Conservation (phyloP, 2,888 invertebrate genomes). For the Pandemis cinnamomeana region DNA sequence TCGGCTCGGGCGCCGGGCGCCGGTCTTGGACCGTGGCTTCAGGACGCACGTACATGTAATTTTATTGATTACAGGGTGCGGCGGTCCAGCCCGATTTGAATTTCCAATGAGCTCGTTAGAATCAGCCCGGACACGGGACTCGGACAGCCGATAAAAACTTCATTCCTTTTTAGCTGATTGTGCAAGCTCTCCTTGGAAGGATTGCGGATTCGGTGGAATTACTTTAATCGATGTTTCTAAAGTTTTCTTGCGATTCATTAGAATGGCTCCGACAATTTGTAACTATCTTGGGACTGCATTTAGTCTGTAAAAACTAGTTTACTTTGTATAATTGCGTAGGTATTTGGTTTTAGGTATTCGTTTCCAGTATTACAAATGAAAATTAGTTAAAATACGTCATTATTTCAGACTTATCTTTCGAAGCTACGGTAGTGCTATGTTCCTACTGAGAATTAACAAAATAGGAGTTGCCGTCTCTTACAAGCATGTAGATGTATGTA, state of each 20-base stretch:
- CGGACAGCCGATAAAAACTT: conserved; percentile 74
- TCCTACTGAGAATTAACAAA: not conserved
- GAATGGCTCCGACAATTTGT: conserved; percentile 11
- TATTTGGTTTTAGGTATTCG: not conserved
- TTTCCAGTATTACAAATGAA: too few species aligned
- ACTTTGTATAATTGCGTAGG: not conserved
- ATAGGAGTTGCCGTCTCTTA: not conserved
- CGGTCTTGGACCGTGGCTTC: conserved; percentile 61
- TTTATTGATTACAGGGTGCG: conserved; percentile 82
- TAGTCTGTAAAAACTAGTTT: conserved; percentile 12
- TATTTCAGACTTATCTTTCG: not conserved
- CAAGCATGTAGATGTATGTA: conserved; percentile 24
- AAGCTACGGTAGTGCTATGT: not conserved
- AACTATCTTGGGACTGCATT: conserved; percentile 21
- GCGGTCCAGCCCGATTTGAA: conserved; percentile 79
- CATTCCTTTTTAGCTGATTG: conserved; percentile 71
- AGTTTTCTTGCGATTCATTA: conserved; percentile 21
- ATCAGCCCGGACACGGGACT: conserved; percentile 66
- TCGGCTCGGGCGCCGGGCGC: conserved; percentile 33
- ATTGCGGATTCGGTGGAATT: conserved; percentile 62
- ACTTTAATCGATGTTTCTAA: conserved; percentile 57
- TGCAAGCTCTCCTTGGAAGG: conserved; percentile 48
- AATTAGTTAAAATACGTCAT: too few species aligned
- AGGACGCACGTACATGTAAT: conserved; percentile 82
- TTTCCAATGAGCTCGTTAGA: conserved; percentile 84